phyloP scores from a whole-genome alignment of 2,888 invertebrate genomes.

The Cantharis lateralis region DNA sequence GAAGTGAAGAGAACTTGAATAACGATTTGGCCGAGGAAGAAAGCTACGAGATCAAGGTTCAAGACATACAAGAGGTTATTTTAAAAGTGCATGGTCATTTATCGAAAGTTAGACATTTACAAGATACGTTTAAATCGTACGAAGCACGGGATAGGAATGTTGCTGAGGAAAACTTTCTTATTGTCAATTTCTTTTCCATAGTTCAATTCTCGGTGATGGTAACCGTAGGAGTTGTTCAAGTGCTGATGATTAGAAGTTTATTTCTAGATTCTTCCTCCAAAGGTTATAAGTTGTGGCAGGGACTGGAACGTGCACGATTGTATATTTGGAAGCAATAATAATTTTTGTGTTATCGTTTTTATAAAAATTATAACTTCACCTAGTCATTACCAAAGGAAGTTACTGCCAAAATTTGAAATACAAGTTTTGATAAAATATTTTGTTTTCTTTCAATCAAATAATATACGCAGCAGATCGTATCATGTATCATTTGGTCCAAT shows the following conservation, averaged over 20 bases:
- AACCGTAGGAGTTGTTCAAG: constrained; percentile 73
- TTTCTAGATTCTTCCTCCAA: constrained; percentile 64
- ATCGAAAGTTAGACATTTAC: constrained; percentile 65
- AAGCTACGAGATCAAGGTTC: constrained; percentile 64
- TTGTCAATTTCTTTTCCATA: constrained; percentile 80
- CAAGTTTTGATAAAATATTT: background rate
- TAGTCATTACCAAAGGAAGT: background rate
- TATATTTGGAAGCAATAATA: background rate
- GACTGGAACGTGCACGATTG: constrained; percentile 22
- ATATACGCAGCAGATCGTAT: no score
- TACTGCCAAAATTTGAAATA: background rate
- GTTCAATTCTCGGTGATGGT: constrained; percentile 76
- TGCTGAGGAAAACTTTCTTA: constrained; percentile 79
- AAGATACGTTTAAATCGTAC: constrained; percentile 71
- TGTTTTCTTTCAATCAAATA: background rate
- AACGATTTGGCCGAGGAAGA: constrained; percentile 58
- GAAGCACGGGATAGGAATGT: constrained; percentile 83
- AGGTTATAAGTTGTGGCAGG: constrained; percentile 51
- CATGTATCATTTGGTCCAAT: no score
- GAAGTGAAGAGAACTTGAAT: constrained; percentile 60
- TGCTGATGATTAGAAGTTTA: constrained; percentile 77
- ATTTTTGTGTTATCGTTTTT: background rate
- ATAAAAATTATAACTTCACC: background rate
- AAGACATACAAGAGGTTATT: constrained; percentile 69
- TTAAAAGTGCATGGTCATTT: constrained; percentile 66